These are phyloP conservation scores for Drosophila obscura DNA, from an alignment of 1,140 invertebrate species.

Conservation along the genomic window DNA sequence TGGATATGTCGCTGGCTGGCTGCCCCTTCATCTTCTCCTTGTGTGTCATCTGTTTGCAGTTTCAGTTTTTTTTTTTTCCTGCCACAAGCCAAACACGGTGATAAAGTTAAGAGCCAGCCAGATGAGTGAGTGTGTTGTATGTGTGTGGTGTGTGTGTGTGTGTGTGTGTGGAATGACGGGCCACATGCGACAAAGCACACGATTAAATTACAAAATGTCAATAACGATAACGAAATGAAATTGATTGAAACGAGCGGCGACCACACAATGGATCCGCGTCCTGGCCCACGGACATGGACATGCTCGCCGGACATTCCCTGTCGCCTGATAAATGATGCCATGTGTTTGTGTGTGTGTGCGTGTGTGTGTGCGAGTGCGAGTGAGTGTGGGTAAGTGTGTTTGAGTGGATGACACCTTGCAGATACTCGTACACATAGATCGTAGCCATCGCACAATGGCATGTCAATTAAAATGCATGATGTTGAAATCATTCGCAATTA, in stretches of 20 bases:
- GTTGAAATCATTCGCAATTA: conserved; percentile 81
- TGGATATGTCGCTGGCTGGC: conserved; percentile 19
- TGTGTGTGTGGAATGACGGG: conserved; percentile 48
- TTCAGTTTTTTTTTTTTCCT: conserved; percentile 30
- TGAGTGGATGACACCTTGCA: conserved; percentile 59
- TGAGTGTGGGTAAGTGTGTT: conserved; percentile 22
- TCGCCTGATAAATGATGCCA: conserved; percentile 69
- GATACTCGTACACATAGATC: conserved; percentile 46
- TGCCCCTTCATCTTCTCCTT: conserved; percentile 40
- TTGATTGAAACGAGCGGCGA: conserved; percentile 77
- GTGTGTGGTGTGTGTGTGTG: background rate
- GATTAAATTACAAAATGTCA: conserved; percentile 79
- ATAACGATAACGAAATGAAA: conserved; percentile 80
- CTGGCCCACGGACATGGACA: conserved; percentile 16
- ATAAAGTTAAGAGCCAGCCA: conserved; percentile 74
- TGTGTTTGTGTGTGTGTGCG: conserved; percentile 20
- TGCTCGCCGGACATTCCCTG: conserved; percentile 29
- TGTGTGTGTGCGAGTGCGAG: conserved; percentile 13
- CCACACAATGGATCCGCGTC: conserved; percentile 52
- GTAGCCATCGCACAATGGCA: conserved; percentile 52
- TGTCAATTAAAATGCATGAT: conserved; percentile 81
- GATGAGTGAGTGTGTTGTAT: conserved; percentile 16
- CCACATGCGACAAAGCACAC: conserved; percentile 70
- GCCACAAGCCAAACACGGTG: conserved; percentile 63
- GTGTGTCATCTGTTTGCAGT: conserved; percentile 37